Conservation (phyloP, 2,888 invertebrate species). For the Drosophila cognata region DNA sequence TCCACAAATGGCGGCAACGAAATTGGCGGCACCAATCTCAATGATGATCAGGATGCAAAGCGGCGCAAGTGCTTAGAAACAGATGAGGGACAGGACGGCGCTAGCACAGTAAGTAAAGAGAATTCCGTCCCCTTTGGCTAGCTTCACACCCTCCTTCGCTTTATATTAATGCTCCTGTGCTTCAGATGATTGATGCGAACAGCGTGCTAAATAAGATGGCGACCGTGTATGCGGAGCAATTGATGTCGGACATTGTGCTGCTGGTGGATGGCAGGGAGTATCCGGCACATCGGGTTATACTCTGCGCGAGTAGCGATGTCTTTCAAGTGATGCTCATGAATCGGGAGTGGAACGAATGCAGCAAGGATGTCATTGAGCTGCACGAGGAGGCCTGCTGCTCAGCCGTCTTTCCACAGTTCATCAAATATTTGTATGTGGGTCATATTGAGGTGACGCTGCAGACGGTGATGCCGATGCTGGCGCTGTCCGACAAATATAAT, state of each 20-base stretch:
- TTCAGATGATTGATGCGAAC: conserved; percentile 93
- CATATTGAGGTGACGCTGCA: conserved; percentile 93
- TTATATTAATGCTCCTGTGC: not conserved
- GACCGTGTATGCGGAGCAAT: conserved; percentile 92
- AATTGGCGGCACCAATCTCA: conserved; percentile 20
- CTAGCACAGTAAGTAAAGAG: conserved; percentile 70
- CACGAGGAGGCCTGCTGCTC: conserved; percentile 94
- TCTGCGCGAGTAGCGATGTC: conserved; percentile 97
- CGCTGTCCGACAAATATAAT: conserved; percentile 97
- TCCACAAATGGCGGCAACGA: conserved; percentile 38
- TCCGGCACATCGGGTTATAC: conserved; percentile 95
- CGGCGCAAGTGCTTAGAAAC: conserved; percentile 65
- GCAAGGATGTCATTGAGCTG: conserved; percentile 92
- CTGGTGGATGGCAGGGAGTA: conserved; percentile 93
- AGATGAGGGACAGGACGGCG: conserved; percentile 66
- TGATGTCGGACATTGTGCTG: conserved; percentile 95
- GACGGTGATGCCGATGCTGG: conserved; percentile 94
- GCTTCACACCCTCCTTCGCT: too few species aligned
- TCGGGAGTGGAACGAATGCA: conserved; percentile 96
- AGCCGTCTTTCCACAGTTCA: conserved; percentile 93
- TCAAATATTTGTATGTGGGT: conserved; percentile 95
- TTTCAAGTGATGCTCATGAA: conserved; percentile 99
- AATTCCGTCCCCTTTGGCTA: conserved; percentile 13
- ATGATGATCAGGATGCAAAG: conserved; percentile 69
- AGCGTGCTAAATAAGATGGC: conserved; percentile 93